These are phyloP conservation scores for Thunnus albacares DNA, from an alignment of 2,797 vertebrate genomes.

Conservation along the genomic window DNA sequence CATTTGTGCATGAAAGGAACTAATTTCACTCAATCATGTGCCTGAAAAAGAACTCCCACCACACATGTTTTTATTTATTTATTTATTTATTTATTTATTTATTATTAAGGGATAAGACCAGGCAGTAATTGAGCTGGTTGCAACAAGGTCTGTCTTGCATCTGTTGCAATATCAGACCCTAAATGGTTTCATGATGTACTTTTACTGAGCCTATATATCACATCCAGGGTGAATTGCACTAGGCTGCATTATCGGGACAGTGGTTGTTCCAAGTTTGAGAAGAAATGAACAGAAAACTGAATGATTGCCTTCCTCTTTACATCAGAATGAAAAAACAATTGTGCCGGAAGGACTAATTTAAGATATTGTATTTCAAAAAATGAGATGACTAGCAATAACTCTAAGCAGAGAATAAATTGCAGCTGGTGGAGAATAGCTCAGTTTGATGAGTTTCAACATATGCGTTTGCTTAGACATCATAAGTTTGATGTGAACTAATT, in stretches of 20 bases:
- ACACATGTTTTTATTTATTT: neutral
- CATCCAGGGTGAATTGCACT: neutral
- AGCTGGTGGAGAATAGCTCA: neutral
- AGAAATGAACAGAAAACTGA: neutral
- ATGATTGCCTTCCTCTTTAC: neutral
- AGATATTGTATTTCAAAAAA: neutral
- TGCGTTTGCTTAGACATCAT: neutral
- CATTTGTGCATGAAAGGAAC: constrained; percentile 3
- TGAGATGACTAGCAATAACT: neutral
- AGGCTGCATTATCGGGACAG: neutral
- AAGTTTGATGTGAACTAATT: neutral
- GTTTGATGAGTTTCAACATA: too few relatives aligned
- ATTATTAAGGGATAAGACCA: neutral
- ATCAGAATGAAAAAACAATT: neutral
- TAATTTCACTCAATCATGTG: constrained; percentile 1
- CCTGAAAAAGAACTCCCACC: neutral
- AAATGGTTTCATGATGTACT: neutral
- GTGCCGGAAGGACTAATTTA: neutral
- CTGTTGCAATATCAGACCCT: neutral
- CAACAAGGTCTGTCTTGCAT: neutral
- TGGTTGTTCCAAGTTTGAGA: neutral
- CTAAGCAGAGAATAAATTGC: neutral
- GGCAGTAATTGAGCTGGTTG: neutral
- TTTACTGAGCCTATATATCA: neutral
- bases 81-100: neutral